phyloP scores from a whole-genome alignment of 2,888 invertebrate species.

The Cordilura impudica region DNA sequence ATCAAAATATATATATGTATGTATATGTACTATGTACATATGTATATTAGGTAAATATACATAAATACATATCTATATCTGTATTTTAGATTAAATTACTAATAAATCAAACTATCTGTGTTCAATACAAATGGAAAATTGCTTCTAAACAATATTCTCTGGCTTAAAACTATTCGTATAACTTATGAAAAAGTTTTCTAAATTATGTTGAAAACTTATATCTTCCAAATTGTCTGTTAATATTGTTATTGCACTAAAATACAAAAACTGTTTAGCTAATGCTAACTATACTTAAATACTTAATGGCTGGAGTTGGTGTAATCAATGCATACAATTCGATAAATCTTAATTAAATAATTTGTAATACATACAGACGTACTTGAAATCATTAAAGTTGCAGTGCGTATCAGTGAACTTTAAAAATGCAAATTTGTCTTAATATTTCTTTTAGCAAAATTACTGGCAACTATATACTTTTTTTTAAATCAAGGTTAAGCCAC shows the following conservation, averaged over 20 bases:
- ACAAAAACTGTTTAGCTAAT: not conserved
- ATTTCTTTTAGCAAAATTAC: not conserved
- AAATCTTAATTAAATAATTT: constrained; percentile 37
- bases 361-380: not conserved
- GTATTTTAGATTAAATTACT: too few relatives aligned
- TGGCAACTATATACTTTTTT: not conserved
- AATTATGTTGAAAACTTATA: not conserved
- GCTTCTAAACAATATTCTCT: too few relatives aligned
- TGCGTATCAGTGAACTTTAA: constrained; percentile 18
- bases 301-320: not conserved
- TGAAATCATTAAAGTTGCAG: not conserved
- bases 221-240: constrained; percentile 41
- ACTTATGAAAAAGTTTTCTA: not conserved
- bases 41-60: too few relatives aligned
- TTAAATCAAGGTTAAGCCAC: constrained; percentile 15
- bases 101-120: too few relatives aligned
- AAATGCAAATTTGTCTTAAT: not conserved
- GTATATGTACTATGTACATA: too few relatives aligned
- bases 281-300: not conserved
- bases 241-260: constrained; percentile 20
- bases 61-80: too few relatives aligned
- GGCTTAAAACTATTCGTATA: too few relatives aligned
- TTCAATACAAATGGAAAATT: too few relatives aligned
- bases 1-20: too few relatives aligned
- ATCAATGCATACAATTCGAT: constrained; percentile 18